Base-by-base conservation (phyloP, 2,797 vertebrate species). In the Schizopygopsis malacanthus region DNA sequence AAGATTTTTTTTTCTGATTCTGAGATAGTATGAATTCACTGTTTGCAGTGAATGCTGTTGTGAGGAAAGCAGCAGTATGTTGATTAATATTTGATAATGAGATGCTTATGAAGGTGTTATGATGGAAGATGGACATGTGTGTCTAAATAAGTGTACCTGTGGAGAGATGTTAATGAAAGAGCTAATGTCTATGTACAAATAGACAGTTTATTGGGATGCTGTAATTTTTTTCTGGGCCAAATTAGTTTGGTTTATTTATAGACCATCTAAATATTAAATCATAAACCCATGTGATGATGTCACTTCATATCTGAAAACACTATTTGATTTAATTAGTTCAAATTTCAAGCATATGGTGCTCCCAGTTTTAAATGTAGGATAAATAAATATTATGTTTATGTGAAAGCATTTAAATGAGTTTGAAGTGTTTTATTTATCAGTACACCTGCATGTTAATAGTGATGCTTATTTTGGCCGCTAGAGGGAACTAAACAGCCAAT, bases 21-120 rank as follows among this genome's bases (percentile, higher is more conserved):
- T 86, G 70, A 78, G 28, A 63, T 79, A 25, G 82, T 25, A 33
- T 56, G 73, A 52, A 84, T 87, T 63, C 69, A 18, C 70, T 25
- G 67, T 28, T 65, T 18, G 45, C 25, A 41, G 76, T 86, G 25
- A 77, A 41, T 83, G 45, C 39, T 72, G 79, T 84, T 83, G 52
- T 87, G 86, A 82, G 85, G 88, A 88, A 54, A 73, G 86, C 81
- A 86, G 52, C 3, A 76, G 85, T 56, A 85, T 73, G 28, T 77
- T 54, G 76, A 79, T 80, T 39, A 67, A 28, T 67, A 43, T 75
- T 82, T 75, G 52, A 75, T 65, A 67, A 13, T 18, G 52, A 45
- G 20, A 79, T 56, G 6, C 4, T 70, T 28, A 79, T 37, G 25
- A 52, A 67, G 22, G n/a, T 73, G 69, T 20, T n/a, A 18, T 59